These are phyloP conservation scores for Pipistrellus kuhlii DNA, from an alignment of 2,797 vertebrate genomes.

Conservation along the genomic window DNA sequence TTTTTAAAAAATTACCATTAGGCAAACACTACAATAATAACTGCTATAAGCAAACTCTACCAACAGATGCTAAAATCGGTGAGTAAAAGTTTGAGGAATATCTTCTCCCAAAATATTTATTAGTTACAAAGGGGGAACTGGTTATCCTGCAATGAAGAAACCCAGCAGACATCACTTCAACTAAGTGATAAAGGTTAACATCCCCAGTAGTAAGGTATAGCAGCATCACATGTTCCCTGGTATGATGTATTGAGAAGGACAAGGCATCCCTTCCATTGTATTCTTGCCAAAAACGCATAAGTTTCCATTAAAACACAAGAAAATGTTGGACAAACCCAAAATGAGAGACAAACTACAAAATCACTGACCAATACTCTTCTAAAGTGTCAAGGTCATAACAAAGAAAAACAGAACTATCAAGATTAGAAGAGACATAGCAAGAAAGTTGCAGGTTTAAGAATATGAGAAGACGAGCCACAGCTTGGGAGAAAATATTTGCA, in stretches of 20 bases:
- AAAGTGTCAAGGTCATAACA: neutral
- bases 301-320: constrained; percentile 45
- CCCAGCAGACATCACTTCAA: neutral
- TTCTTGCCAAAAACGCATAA: constrained; percentile 24
- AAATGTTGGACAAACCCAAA: constrained; percentile 18
- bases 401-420: neutral
- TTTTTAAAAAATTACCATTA: neutral
- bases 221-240: neutral
- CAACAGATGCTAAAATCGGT: constrained; percentile 3
- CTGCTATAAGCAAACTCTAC: constrained; percentile 10
- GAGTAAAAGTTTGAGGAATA: neutral
- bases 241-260: neutral
- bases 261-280: neutral
- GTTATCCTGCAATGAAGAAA: constrained; percentile 19
- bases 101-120: neutral
- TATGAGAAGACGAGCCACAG: constrained; percentile 30
- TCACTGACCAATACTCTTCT: neutral
- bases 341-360: constrained; percentile 34
- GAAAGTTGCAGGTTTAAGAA: neutral
- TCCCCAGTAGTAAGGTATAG: neutral
- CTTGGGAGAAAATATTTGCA: constrained; percentile 13
- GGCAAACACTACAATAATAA: constrained; percentile 23
- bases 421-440: neutral
- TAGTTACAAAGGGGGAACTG: constrained; percentile 27
- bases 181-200: neutral